phyloP scores from a whole-genome alignment of 2,113 vertebrate genomes.

The Strix uralensis region DNA sequence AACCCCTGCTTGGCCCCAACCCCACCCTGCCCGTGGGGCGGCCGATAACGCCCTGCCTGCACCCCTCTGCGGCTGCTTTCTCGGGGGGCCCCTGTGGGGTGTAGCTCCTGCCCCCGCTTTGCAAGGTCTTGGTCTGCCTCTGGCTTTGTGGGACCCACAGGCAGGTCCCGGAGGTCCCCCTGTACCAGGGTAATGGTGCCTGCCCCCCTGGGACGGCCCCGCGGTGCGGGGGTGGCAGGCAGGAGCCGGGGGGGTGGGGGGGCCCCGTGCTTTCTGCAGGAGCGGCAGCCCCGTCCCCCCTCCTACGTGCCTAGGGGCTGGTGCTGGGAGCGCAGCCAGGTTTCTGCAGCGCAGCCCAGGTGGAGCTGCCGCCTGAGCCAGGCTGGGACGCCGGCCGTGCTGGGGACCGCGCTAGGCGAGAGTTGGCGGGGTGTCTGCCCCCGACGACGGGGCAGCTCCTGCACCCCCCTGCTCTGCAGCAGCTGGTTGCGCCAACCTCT shows the following conservation, averaged over 20 bases:
- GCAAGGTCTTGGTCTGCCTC: neutral
- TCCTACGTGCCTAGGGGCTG: neutral
- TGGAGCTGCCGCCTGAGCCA: neutral
- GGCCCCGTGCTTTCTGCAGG: neutral
- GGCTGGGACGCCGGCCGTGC: fast-evolving
- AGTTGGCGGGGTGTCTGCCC: neutral
- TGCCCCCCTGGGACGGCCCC: neutral
- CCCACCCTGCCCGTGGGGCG: neutral
- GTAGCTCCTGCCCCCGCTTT: neutral
- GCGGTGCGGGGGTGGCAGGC: fast-evolving
- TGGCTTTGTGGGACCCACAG: neutral
- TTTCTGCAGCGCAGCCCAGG: neutral
- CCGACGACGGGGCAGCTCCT: neutral
- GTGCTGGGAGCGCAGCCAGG: neutral
- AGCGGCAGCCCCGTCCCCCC: neutral
- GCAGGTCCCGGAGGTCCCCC: neutral
- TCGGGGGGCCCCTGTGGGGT: neutral
- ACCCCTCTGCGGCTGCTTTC: neutral
- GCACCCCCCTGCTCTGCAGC: fast-evolving
- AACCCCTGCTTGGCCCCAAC: neutral
- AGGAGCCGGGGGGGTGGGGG: neutral
- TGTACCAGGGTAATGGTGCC: fast-evolving
- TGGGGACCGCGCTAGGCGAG: neutral
- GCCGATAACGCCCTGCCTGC: neutral
- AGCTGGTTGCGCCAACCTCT: fast-evolving